These are phyloP conservation scores for Osmerus eperlanus DNA, from an alignment of 2,113 vertebrate genomes.

Conservation along the genomic window DNA sequence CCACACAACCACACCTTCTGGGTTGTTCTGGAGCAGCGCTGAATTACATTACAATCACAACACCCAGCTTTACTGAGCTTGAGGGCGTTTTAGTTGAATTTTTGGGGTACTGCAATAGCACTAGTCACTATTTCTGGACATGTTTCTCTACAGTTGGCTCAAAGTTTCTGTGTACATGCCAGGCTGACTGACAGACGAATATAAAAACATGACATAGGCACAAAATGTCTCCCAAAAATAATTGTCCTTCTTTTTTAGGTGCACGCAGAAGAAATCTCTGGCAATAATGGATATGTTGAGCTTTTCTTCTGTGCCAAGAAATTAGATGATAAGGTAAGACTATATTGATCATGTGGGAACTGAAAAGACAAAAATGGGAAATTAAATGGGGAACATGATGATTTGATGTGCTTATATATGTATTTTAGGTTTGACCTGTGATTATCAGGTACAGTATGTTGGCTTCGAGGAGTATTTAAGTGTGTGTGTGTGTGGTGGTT, in stretches of 20 bases:
- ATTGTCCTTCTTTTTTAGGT: conserved; percentile 68
- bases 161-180: not conserved
- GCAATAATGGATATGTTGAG: conserved; percentile 91
- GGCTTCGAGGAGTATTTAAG: not conserved
- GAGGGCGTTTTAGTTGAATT: not conserved
- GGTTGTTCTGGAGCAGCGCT: not conserved
- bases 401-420: conserved; percentile 4
- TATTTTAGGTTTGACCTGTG: not conserved
- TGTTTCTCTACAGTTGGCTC: not conserved
- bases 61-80: not conserved
- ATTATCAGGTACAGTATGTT: not conserved
- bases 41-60: not conserved
- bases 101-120: not conserved
- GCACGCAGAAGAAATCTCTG: conserved; percentile 90
- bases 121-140: not conserved
- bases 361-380: not conserved
- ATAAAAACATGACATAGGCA: not conserved
- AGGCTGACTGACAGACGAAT: not conserved
- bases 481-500: not conserved
- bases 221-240: conserved; percentile 9
- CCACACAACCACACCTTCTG: no score
- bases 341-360: conserved; percentile 12
- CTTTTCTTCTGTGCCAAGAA: conserved; percentile 88
- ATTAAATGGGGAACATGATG: not conserved
- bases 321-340: conserved; percentile 89